Evolutionary conservation across 2,888 invertebrate species (phyloP), one percentile per base, ranked within the genome.

Genomic region (Achlya flavicornis): DNA sequence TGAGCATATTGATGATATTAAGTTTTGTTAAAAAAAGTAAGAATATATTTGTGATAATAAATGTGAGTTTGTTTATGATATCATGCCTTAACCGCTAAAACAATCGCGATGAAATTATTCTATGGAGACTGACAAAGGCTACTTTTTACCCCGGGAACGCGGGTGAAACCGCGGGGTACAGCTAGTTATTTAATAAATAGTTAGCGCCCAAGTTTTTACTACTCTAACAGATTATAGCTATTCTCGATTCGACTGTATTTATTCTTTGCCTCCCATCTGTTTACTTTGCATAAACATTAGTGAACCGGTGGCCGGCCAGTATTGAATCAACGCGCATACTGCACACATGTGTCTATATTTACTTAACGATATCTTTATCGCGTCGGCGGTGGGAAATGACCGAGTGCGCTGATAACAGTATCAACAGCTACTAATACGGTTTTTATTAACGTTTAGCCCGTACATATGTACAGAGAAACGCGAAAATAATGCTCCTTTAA

Each of bases 191-290:
- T 35, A 1, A 35, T 35, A 35, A 35, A 35, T 35, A 35, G 5
- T 0, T 35, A 26, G 26, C 26, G 26, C 26, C 26, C 26, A 26
- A 1, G 26, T 26, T 26, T 26, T 26, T 26, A 26, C 26, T 26
- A 14, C 11, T 6, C 32, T 41, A 41, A 32, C 63, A 61, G 64
- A 62, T 63, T 64, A 19, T 53, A 67, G 57, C 58, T 35, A 35
- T 41, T 41, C 46, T 61, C 62, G 43, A 16, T 58, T 69, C 71
- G 70, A 65, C 33, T 33, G 57, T 57, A 61, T 19, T 60, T 61
- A 26, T 80, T 77, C 89, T 87, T 70, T 89, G 89, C 53, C 68
- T 26, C 65, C 70, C 78, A 74, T 80, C 68, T 87, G 85, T 89
- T 86, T 83, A 85, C 80, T 79, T 80, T 78, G 76, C 75, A 79